A percentile compares a stretch with the other conserved stretches of the same genome.
phyloP scores from a whole-genome alignment of 92 coral and sea anemone genomes.

The Epizoanthus scotinus region DNA sequence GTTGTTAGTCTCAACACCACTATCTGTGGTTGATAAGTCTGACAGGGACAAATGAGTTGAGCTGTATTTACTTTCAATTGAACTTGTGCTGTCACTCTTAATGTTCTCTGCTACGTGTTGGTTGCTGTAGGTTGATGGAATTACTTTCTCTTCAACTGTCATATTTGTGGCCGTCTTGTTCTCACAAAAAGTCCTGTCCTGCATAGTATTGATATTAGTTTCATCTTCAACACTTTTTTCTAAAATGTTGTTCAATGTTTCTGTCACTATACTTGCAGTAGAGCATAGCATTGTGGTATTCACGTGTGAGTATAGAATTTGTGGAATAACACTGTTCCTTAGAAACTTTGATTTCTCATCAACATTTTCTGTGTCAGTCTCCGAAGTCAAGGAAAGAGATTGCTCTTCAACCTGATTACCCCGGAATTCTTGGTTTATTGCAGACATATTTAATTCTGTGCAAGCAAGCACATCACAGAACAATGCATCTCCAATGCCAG shows the following conservation, averaged over 20 bases:
- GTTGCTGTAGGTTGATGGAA: not conserved
- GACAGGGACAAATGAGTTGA: not conserved
- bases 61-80: not conserved
- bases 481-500: not conserved
- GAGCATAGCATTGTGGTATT: not conserved
- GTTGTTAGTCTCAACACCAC: constrained; percentile 9
- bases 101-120: not conserved
- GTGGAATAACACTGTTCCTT: constrained; percentile 3
- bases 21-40: not conserved
- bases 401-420: not conserved
- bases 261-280: not conserved
- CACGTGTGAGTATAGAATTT: not conserved
- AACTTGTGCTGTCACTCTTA: not conserved
- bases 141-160: not conserved
- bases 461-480: not conserved
- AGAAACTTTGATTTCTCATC: not conserved
- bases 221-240: not conserved
- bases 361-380: not conserved
- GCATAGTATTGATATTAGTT: not conserved
- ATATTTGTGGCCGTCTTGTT: too few species aligned
- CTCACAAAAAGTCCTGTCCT: too few species aligned
- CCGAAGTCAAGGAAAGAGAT: not conserved
- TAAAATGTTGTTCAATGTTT: not conserved
- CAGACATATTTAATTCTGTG: not conserved
- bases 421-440: not conserved